A percentile compares a stretch with the other conserved stretches of the same genome.
Conservation (phyloP, 2,888 invertebrate species). For the Agrotis ipsilon region DNA sequence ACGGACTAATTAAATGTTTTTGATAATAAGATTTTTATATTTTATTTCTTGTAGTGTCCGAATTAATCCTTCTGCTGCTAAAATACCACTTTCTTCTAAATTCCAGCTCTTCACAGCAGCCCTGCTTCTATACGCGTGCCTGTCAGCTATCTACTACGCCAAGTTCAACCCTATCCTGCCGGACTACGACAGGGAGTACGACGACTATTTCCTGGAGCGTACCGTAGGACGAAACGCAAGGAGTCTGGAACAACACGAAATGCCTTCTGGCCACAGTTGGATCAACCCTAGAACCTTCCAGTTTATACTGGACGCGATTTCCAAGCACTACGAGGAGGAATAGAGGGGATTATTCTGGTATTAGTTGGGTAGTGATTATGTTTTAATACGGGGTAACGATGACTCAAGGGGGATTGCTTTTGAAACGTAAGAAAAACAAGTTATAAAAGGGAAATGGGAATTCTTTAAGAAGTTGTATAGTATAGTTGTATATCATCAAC, state of each 20-base stretch:
- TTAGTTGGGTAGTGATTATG: slow-evolving; percentile 18
- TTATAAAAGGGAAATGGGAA: neutral
- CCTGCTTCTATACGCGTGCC: slow-evolving; percentile 95
- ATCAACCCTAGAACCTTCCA: slow-evolving; percentile 92
- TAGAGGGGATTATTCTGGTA: slow-evolving; percentile 52
- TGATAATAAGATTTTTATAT: neutral
- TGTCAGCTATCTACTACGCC: slow-evolving; percentile 97
- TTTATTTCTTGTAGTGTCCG: neutral
- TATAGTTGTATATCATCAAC: neutral
- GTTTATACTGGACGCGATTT: slow-evolving; percentile 92
- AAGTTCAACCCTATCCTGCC: slow-evolving; percentile 96
- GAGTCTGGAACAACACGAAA: slow-evolving; percentile 80
- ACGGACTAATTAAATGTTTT: too few species aligned
- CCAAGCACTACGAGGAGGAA: slow-evolving; percentile 81
- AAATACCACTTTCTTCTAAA: slow-evolving; percentile 51
- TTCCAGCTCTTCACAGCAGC: slow-evolving; percentile 95
- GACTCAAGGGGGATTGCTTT: slow-evolving; percentile 22
- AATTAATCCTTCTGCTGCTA: neutral
- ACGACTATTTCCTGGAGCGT: slow-evolving; percentile 94
- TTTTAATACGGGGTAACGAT: slow-evolving; percentile 59
- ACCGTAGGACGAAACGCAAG: slow-evolving; percentile 90
- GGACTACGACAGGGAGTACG: slow-evolving; percentile 94
- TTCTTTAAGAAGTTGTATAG: too few species aligned
- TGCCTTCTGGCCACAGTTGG: slow-evolving; percentile 88
- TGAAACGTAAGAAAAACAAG: neutral